Evolutionary conservation across 2,113 vertebrate genomes (phyloP), one percentile per base, ranked within the genome.

Genomic region (Lophochroa leadbeateri): DNA sequence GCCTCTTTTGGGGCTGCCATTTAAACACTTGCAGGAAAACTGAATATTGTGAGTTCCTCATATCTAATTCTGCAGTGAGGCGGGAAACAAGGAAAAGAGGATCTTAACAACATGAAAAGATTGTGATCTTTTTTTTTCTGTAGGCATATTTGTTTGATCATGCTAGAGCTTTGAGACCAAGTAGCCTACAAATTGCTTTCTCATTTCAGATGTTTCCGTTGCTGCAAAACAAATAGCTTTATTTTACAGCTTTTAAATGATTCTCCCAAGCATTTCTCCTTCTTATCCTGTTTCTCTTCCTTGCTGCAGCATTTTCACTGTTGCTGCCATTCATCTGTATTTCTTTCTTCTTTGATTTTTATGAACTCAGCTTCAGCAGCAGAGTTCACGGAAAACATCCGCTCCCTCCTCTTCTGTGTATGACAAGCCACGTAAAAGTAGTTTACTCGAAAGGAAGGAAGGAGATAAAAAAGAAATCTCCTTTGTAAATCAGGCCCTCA

Each of bases 161-260:
- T 92, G 44, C 21, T 2, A 7, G 85, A 92, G 35, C 24, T 92
- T 95, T 91, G 81, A 92, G 92, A 96, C 29, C 88, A 85, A 92
- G 96, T 94, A 83, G 43, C 33, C 87, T 96, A 37, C 52, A 97
- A 94, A 96, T 95, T 97, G 77, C 65, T 94, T 96, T 97, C 78
- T 88, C 60, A 64, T 94, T 95, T 93, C 69, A 76, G 87, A 96
- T 97, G 60, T 57, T 86, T 90, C 86, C 82, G 72, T 91, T 77
- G 61, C 88, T 94, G 61, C 50, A 93, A 96, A 97, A 93, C 71
- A 94, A 94, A 92, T 61, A 61, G 31, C n/a, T 95, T 96, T 94
- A 61, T 82, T 95, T 96, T 68, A 76, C 31, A 94, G 75, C 17
- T 94, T 96, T 86, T 88, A 97, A 97, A 92, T 79, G 71, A 86